A percentile compares a stretch with the other conserved stretches of the same genome.
phyloP scores from a whole-genome alignment of 1,140 invertebrate genomes.

The Neodiprion lecontei region DNA sequence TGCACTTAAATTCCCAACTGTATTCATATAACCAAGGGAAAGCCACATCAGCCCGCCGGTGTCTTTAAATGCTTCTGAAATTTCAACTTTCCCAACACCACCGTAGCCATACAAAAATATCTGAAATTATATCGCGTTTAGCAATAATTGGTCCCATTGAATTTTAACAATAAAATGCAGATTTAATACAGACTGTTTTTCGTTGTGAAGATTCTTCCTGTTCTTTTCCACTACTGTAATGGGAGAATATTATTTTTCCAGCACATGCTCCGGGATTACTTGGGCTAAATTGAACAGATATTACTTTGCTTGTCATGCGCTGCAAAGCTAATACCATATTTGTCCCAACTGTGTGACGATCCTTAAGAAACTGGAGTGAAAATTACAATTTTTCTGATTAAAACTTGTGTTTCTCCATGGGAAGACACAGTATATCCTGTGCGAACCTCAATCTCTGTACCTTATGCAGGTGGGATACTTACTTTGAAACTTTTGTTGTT shows the following conservation, averaged over 20 bases:
- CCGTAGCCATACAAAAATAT: conserved; percentile 61
- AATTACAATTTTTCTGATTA: conserved; percentile 13
- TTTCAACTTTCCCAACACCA: conserved; percentile 56
- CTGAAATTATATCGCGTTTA: conserved; percentile 35
- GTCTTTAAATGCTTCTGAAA: conserved; percentile 58
- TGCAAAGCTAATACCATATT: conserved; percentile 53
- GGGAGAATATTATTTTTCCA: conserved; percentile 59
- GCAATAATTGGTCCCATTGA: not conserved
- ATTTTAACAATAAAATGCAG: conserved; percentile 10
- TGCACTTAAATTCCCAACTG: conserved; percentile 47
- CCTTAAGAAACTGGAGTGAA: conserved; percentile 48
- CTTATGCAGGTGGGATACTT: conserved; percentile 8
- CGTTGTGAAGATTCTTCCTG: conserved; percentile 41
- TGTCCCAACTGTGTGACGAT: conserved; percentile 41
- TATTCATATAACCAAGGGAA: conserved; percentile 58
- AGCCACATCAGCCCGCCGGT: conserved; percentile 61
- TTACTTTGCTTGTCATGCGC: conserved; percentile 56
- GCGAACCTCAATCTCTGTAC: not conserved
- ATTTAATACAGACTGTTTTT: conserved; percentile 43
- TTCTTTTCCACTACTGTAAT: conserved; percentile 52
- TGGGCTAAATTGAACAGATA: conserved; percentile 58
- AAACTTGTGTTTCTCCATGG: conserved; percentile 6
- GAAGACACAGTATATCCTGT: not conserved
- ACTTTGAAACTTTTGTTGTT: conserved; percentile 54
- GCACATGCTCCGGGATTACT: conserved; percentile 51